Base-by-base conservation (phyloP, 2,113 vertebrate genomes). In the Dicerorhinus sumatrensis region DNA sequence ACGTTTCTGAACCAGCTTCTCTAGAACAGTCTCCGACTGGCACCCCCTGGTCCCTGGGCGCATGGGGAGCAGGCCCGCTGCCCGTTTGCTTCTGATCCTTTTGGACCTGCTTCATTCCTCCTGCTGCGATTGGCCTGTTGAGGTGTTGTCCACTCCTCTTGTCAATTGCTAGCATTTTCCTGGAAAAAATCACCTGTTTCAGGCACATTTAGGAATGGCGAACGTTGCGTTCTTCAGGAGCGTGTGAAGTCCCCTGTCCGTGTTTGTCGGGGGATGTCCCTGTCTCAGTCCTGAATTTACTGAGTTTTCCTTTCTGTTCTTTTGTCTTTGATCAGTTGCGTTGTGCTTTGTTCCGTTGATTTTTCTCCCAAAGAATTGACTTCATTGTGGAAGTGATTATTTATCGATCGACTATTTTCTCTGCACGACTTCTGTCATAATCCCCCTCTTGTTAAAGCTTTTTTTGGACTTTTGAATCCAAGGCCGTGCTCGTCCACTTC, bases 201-300 rank as follows among this genome's bases (percentile, higher is more conserved):
- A 65, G 56, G 16, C 20, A 36, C 21, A 1, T 33, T 9, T 48
- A 18, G 12, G 33, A 39, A 10, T 16, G 23, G 8, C 18, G 36
- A 1, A 4, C 0, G 5, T 62, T 39, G 1, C 39, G 20, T 86
- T 54, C 20, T 67, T 83, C 10, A 11, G 25, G 29, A 14, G n/a
- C 3, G 0, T 14, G 5, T 51, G 3, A 54, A n/a, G 13, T 42
- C 14, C 27, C 33, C 60, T 12, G 21, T 17, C 42, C 3, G 21
- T 7, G 13, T 86, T 18, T 4, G 4, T 25, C 3, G 0, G 81
- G 80, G 39, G 4, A 9, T 18, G 1, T 4, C 31, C 18, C 0
- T 6, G 2, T 31, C 7, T 88, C 56, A 9, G 21, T n/a, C 58
- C 21, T 8, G 13, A 27, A 9, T 27, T 6, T 46, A 9, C 5